Percentiles rank a stretch among this genome's conserved stretches.
Conservation (phyloP, 64 coral and sea anemone genomes). For the Montipora cactus region DNA sequence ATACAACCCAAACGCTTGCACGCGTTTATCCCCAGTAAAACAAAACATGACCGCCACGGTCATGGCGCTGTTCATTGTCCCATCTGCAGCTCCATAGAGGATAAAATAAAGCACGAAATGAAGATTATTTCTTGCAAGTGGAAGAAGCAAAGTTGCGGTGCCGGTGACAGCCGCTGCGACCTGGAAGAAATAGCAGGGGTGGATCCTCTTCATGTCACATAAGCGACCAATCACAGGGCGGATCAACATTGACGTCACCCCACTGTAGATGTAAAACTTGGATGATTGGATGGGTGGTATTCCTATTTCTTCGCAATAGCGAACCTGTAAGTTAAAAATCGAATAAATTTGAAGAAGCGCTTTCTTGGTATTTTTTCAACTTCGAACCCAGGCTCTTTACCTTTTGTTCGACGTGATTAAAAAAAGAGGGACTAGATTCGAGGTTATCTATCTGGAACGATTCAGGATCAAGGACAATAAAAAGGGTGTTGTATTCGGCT, state of each 20-base stretch:
- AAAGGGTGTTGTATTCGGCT: too few species aligned
- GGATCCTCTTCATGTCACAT: constrained; percentile 43
- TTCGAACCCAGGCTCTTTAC: too few species aligned
- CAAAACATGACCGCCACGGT: constrained; percentile 21
- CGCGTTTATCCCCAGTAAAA: not conserved
- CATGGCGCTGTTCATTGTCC: constrained; percentile 4
- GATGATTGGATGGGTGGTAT: constrained; percentile 45
- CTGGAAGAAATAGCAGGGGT: constrained; percentile 20
- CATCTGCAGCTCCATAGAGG: constrained; percentile 58
- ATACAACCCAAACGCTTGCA: constrained; percentile 29
- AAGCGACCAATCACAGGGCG: constrained; percentile 32
- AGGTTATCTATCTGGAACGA: too few species aligned
- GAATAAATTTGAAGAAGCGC: too few species aligned
- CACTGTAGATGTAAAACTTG: constrained; percentile 48
- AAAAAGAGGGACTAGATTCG: too few species aligned
- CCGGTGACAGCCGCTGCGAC: constrained; percentile 9
- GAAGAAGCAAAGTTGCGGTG: constrained; percentile 23
- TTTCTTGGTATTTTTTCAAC: too few species aligned
- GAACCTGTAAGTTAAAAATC: constrained; percentile 35
- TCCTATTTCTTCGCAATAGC: constrained; percentile 49
- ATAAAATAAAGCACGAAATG: constrained; percentile 46
- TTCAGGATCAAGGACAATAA: too few species aligned
- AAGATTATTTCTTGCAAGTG: constrained; percentile 34
- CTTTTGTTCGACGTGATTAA: too few species aligned
- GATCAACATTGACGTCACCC: constrained; percentile 37